Conservation (phyloP, 2,888 invertebrate genomes). For the Cistogaster globosa region DNA sequence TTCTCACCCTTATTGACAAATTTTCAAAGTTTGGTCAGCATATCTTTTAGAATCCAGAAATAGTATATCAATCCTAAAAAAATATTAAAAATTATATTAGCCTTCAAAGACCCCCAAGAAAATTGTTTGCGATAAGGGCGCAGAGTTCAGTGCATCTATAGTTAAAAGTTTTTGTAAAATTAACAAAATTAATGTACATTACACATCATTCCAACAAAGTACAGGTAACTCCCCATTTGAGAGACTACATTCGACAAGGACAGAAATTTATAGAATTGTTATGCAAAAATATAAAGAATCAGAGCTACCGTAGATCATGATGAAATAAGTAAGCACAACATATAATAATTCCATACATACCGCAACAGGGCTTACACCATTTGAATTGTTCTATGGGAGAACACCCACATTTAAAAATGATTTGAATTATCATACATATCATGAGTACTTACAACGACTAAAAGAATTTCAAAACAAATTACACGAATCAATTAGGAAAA, state of each 20-base stretch:
- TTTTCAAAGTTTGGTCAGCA: conserved; percentile 66
- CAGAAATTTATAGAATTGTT: conserved; percentile 63
- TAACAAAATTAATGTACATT: conserved; percentile 56
- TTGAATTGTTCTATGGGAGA: too few relatives aligned
- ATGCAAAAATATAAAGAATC: conserved; percentile 36
- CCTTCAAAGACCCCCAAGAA: conserved; percentile 61
- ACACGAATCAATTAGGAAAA: too few relatives aligned
- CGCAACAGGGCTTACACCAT: conserved; percentile 56
- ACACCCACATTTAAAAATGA: too few relatives aligned
- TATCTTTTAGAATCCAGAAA: conserved; percentile 58
- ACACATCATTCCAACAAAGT: conserved; percentile 67
- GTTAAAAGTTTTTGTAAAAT: too few relatives aligned
- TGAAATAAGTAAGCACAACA: conserved; percentile 49
- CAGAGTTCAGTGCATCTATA: conserved; percentile 50
- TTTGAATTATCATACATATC: too few relatives aligned
- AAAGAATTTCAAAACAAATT: too few relatives aligned
- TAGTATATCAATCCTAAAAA: conserved; percentile 60
- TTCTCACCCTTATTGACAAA: conserved; percentile 59
- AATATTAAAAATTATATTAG: conserved; percentile 54
- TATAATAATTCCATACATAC: conserved; percentile 60
- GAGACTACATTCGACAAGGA: conserved; percentile 54
- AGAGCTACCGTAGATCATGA: conserved; percentile 32
- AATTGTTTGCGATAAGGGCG: conserved; percentile 60
- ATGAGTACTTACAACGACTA: too few relatives aligned
- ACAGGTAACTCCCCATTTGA: conserved; percentile 59